These are phyloP conservation scores for Takifugu flavidus DNA, from an alignment of 2,113 vertebrate species.

Conservation along the genomic window DNA sequence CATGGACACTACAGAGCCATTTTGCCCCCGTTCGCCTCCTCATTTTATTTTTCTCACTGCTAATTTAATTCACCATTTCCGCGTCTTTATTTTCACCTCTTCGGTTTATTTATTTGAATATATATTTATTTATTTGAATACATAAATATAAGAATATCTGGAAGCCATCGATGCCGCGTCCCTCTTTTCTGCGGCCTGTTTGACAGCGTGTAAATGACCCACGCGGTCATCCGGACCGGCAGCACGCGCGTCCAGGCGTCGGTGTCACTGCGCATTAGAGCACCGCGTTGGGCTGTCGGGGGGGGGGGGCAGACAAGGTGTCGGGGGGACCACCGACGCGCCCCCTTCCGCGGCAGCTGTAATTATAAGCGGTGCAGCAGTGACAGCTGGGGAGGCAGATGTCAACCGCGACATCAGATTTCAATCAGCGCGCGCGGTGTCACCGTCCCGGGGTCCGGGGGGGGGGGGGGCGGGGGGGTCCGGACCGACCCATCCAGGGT, in stretches of 20 bases:
- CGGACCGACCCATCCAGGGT: constrained; percentile 10
- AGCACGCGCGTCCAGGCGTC: constrained; percentile 36
- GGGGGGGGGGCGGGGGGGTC: constrained; percentile 15
- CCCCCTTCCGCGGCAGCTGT: constrained; percentile 52
- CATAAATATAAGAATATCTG: too few relatives aligned
- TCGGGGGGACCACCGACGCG: constrained; percentile 51
- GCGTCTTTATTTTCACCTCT: too few relatives aligned
- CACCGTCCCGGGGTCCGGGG: constrained; percentile 46
- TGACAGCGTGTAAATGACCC: constrained; percentile 42
- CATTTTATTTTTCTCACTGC: too few relatives aligned
- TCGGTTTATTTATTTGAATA: too few relatives aligned
- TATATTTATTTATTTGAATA: too few relatives aligned
- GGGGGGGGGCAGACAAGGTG: constrained; percentile 55
- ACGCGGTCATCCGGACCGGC: constrained; percentile 38
- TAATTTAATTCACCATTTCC: too few relatives aligned
- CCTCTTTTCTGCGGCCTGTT: constrained; percentile 6
- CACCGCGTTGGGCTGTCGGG: constrained; percentile 25
- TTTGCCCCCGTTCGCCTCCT: too few relatives aligned
- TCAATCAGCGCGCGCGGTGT: constrained; percentile 51
- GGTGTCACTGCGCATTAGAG: constrained; percentile 59
- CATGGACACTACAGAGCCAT: not conserved
- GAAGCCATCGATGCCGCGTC: constrained; percentile 9
- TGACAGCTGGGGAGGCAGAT: constrained; percentile 65
- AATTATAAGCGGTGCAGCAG: constrained; percentile 59
- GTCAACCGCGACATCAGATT: constrained; percentile 67